Conservation (phyloP, 1,140 invertebrate species). For the Coboldia fuscipes region DNA sequence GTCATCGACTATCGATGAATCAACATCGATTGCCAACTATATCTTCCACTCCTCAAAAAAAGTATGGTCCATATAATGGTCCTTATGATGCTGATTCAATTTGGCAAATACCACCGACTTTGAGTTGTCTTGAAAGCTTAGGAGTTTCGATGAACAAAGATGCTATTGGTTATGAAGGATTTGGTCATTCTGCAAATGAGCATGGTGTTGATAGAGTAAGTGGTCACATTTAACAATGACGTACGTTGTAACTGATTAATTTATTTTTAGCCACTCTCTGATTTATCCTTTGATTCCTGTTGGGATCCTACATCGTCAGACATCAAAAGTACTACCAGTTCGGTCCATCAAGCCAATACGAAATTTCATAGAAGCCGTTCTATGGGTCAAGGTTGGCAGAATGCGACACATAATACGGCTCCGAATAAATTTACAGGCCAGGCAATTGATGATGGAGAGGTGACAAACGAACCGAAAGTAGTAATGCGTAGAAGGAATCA, state of each 20-base stretch:
- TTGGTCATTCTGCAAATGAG: conserved; percentile 12
- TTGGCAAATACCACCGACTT: conserved; percentile 40
- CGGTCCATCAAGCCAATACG: conserved; percentile 5
- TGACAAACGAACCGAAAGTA: conserved; percentile 12
- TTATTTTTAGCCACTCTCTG: conserved; percentile 13
- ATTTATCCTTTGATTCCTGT: conserved; percentile 18
- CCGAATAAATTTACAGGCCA: neutral
- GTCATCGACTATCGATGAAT: neutral
- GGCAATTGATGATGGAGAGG: conserved; percentile 2
- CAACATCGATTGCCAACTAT: neutral
- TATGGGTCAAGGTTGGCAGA: conserved; percentile 21
- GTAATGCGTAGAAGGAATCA: conserved; percentile 17
- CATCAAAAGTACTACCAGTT: conserved; percentile 8
- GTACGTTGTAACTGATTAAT: neutral
- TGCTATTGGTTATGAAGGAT: conserved; percentile 17
- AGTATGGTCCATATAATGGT: neutral
- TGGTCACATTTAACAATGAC: neutral
- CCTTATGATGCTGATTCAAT: conserved; percentile 26
- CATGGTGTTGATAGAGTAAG: conserved; percentile 12
- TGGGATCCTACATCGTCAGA: conserved; percentile 15
- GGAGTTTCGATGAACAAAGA: conserved; percentile 34
- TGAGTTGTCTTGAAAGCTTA: conserved; percentile 54
- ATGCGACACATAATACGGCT: neutral
- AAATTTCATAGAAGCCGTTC: conserved; percentile 21
- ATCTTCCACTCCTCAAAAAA: neutral